phyloP scores from a whole-genome alignment of 2,888 invertebrate species.

The Caenorhabditis sp. region DNA sequence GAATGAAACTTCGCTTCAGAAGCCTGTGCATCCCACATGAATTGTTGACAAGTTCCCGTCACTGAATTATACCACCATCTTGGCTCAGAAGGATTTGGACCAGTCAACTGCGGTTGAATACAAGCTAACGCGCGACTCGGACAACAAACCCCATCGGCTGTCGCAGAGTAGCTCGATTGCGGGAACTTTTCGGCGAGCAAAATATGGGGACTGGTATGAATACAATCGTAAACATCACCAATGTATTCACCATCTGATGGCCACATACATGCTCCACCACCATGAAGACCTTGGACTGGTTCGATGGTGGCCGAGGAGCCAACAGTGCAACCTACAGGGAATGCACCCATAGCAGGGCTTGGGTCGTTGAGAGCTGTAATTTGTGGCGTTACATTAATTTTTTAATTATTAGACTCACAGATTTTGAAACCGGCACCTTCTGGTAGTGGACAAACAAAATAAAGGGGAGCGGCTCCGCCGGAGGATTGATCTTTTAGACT shows the following conservation, averaged over 20 bases:
- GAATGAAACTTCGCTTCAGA: slow-evolving; percentile 54
- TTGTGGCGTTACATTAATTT: too few species aligned
- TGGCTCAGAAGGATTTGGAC: slow-evolving; percentile 58
- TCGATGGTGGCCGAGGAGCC: slow-evolving; percentile 54
- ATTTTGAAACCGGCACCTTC: slow-evolving; percentile 62
- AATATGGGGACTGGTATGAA: slow-evolving; percentile 56
- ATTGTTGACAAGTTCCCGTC: slow-evolving; percentile 60
- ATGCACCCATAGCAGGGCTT: slow-evolving; percentile 47
- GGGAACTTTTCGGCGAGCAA: slow-evolving; percentile 54
- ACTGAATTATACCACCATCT: slow-evolving; percentile 59
- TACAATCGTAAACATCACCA: slow-evolving; percentile 62
- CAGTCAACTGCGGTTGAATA: slow-evolving; percentile 55
- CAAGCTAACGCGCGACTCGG: slow-evolving; percentile 58
- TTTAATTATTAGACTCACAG: too few species aligned
- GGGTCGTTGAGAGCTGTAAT: slow-evolving; percentile 57
- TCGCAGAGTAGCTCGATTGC: slow-evolving; percentile 52
- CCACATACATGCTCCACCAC: slow-evolving; percentile 59
- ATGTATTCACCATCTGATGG: slow-evolving; percentile 57
- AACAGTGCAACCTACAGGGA: slow-evolving; percentile 59
- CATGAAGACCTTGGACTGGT: slow-evolving; percentile 55
- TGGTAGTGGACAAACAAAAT: slow-evolving; percentile 58
- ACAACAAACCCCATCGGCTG: slow-evolving; percentile 58
- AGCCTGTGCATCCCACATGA: slow-evolving; percentile 61
- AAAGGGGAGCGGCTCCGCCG: slow-evolving; percentile 52
- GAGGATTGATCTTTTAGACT: slow-evolving; percentile 51